Percentiles rank a stretch among this genome's conserved stretches.
Conservation (phyloP, 2,113 vertebrate genomes). For the Manacus vitellinus region DNA sequence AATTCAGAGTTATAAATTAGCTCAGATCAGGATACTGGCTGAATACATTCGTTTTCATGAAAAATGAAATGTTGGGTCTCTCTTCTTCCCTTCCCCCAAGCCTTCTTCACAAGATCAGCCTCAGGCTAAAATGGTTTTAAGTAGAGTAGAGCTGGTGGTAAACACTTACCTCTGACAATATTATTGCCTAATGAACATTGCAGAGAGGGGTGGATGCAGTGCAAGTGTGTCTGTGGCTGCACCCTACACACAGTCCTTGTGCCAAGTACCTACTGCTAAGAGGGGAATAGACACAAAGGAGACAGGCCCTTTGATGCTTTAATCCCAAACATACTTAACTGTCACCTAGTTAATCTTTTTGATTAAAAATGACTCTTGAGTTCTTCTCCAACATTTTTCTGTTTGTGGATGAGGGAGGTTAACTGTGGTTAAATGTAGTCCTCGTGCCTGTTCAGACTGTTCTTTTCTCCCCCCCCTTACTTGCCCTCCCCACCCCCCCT, state of each 20-base stretch:
- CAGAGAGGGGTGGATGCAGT: constrained; percentile 29
- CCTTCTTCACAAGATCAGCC: neutral
- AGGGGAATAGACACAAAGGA: constrained; percentile 38
- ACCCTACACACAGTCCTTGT: neutral
- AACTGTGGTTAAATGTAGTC: constrained; percentile 29
- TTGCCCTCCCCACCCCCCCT: neutral
- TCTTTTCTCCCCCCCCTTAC: neutral
- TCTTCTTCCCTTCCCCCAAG: constrained; percentile 10
- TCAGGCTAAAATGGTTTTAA: constrained; percentile 35
- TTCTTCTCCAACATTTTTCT: constrained; percentile 41
- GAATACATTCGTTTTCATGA: constrained; percentile 11
- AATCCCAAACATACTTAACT: constrained; percentile 60
- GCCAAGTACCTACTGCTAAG: constrained; percentile 38
- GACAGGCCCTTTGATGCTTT: constrained; percentile 52
- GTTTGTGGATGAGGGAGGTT: constrained; percentile 29
- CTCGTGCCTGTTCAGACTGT: neutral
- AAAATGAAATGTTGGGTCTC: constrained; percentile 5
- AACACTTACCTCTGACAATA: constrained; percentile 60
- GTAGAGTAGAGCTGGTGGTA: constrained; percentile 39
- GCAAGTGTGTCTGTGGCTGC: constrained; percentile 22
- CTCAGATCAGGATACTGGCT: neutral
- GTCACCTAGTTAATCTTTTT: constrained; percentile 46
- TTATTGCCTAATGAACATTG: constrained; percentile 53
- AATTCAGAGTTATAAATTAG: neutral
- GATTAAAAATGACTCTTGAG: constrained; percentile 45